Base-by-base conservation (phyloP, 2,888 invertebrate genomes). In the Metalampra italica region DNA sequence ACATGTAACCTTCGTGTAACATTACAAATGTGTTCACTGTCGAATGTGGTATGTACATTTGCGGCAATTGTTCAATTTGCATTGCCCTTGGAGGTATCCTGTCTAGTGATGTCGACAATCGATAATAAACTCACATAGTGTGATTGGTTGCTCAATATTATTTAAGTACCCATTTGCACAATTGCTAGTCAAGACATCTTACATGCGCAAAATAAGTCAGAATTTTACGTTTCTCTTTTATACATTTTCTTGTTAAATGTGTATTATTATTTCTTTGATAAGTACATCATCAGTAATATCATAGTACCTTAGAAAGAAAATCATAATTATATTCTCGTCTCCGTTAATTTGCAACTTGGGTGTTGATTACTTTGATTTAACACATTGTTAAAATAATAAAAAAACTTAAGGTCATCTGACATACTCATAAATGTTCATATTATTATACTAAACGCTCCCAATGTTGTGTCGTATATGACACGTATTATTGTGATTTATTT, bases 131-230 rank as follows among this genome's bases (percentile, higher is more conserved):
- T 57, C 53, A 66, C 71, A 60, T 57, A 53, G 68, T 71, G 70
- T 71, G 70, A 72, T 72, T 65, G 62, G 75, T 80, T 77, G 67
- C 74, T 61, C 69, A 80, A 78, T 68, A 58, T 61, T 73, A 64
- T 79, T 79, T n/a, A n/a, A n/a, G n/a, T 74, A 62, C 61, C 63
- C 71, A 78, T 79, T 36, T 74, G 62, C 62, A 64, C 71, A 78
- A 75, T 59, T 74, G 77, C 57, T 56, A 51, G 43, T 59, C n/a
- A n/a, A n/a, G 52, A 53, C 56, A 59, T 53, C 54, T 55, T 60
- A n/a, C n/a, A 32, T 2, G 32, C 29, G 30, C 14, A n/a, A 14
- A 9, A 30, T 14, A 37, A 22, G 12, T 36, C 36, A 29, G 37
- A 9, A 32, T 12, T 12, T 29, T 13, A 36, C 29, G 12, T 29